Percentiles rank a stretch among this genome's conserved stretches.
Evolutionary conservation across 2,113 vertebrate species (phyloP).

Genomic region (Gopherus evgoodei): DNA sequence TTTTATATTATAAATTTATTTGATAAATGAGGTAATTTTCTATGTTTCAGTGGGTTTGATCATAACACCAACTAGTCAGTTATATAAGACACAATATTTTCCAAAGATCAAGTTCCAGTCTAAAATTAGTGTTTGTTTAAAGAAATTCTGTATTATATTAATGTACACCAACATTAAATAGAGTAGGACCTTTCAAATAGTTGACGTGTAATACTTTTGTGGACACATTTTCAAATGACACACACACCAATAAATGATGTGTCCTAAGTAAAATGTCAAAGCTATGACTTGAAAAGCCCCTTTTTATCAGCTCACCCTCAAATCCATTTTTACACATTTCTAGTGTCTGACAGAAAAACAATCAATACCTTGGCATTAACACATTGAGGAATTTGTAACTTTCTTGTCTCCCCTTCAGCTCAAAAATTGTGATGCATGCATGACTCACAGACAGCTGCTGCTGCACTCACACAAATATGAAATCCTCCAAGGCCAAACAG

Average conservation of each 20-base stretch:
- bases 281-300: neutral
- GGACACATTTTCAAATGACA: neutral
- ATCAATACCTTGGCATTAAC: neutral
- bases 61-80: neutral
- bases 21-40: neutral
- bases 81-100: neutral
- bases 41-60: neutral
- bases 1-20: neutral
- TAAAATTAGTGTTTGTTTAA: neutral
- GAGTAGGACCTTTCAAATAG: neutral
- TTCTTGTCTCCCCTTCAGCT: neutral
- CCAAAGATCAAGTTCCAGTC: constrained; percentile 12
- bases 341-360: neutral
- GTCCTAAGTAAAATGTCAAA: neutral
- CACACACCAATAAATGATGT: neutral
- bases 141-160: neutral
- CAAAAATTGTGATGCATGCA: neutral
- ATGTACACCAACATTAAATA: neutral
- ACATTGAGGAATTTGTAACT: neutral
- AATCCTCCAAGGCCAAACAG: neutral
- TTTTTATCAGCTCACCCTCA: neutral
- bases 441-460: neutral
- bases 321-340: neutral
- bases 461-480: rapidly evolving
- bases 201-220: neutral